Conservation (phyloP, 2,888 invertebrate species). For the Eucera pruinosa region DNA sequence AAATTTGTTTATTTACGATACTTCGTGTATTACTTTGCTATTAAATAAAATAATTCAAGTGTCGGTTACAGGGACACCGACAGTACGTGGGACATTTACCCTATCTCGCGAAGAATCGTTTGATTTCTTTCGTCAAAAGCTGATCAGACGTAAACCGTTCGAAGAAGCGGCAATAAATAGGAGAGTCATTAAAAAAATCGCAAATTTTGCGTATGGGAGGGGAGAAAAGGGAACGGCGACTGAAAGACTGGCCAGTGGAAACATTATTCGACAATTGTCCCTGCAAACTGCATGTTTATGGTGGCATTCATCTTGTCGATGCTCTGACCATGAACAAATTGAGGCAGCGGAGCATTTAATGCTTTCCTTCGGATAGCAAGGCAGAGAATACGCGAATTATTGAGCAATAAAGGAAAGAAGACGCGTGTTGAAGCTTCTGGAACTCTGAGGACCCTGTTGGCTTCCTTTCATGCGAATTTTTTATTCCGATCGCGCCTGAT, state of each 20-base stretch:
- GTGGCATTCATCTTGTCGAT: constrained; percentile 25
- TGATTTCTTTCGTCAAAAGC: no score
- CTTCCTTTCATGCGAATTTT: constrained; percentile 21
- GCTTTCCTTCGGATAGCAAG: background rate
- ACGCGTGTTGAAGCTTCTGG: background rate
- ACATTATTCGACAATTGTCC: constrained; percentile 21
- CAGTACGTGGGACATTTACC: no score
- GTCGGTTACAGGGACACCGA: no score
- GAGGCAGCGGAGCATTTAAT: constrained; percentile 26
- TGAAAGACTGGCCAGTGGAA: constrained; percentile 40
- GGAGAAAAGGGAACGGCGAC: constrained; percentile 25
- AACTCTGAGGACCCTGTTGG: constrained; percentile 1
- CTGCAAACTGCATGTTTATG: constrained; percentile 48
- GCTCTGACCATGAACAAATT: constrained; percentile 43
- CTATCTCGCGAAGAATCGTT: no score
- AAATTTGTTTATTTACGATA: no score
- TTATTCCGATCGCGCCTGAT: constrained; percentile 11
- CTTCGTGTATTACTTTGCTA: no score
- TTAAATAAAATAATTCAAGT: no score
- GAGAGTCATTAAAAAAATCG: no score
- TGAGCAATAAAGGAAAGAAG: constrained; percentile 44
- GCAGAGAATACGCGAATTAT: constrained; percentile 45
- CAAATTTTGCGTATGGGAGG: background rate
- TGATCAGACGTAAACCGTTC: no score
- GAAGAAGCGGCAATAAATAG: no score